Evolutionary conservation across 2,797 vertebrate species (phyloP), one percentile per base, ranked within the genome.

Genomic region (Poecilia picta): DNA sequence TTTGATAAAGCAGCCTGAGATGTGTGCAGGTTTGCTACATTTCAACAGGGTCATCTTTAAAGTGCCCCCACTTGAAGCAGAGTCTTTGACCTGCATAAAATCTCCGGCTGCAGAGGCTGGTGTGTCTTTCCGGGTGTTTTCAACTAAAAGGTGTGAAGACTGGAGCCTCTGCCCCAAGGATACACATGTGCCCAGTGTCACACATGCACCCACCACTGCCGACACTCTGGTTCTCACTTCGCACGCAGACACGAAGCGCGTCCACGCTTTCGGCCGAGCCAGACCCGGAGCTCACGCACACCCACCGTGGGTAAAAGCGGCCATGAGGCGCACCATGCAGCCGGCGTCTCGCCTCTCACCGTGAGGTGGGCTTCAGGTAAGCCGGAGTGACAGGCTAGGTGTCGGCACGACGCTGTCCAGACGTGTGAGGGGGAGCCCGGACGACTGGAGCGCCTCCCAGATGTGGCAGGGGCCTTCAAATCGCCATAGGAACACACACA

Each of bases 291-390:
- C 74, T 53, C 74, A 8, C 51, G 74, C 80, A 71, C 74, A 55
- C 39, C 59, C 80, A 70, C 80, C 79, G 77, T 74, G 16, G 28
- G 25, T 55, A 72, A 53, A 53, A 72, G 77, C 81, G 28, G 71
- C 18, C 72, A 47, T 78, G 85, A 73, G 77, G 83, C 86, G 83
- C 85, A 84, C 49, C 25, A 8, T 64, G 81, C n/a, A 82, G 82
- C 74, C 83, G n/a, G 55, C 36, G 76, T 87, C 85, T 83, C 79
- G 55, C 85, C 84, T 89, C 83, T 23, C 72, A 77, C 86, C 13
- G 73, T 88, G 91, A 91, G 90, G 88, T 90, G 92, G 84, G 85
- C 92, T 81, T 74, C 91, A 92, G 92, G 94, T 94, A 94, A 94
- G 83, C 88, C 25, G 15, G 78, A 90, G 85, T 93, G 94, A 94